Percentiles rank a stretch among this genome's conserved stretches.
Evolutionary conservation across 2,113 vertebrate genomes (phyloP).

Genomic region (Rhynchomys soricoides): DNA sequence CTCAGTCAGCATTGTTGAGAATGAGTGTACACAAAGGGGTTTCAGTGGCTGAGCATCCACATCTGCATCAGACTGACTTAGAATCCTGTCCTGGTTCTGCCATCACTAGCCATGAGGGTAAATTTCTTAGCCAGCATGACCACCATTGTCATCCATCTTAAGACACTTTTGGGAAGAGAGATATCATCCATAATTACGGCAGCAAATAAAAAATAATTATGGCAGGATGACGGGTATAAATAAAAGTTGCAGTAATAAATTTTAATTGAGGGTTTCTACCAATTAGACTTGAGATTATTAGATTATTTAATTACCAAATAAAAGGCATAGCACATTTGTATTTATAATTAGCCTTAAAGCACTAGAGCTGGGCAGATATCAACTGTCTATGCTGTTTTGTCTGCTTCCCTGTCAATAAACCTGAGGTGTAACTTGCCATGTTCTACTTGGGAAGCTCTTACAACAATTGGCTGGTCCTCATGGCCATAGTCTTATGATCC

Average conservation of each 20-base stretch:
- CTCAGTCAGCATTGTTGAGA: neutral
- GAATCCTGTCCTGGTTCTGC: neutral
- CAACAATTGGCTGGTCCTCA: no score
- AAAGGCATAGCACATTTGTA: no score
- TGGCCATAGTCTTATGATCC: no score
- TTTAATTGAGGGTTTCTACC: no score
- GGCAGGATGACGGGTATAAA: neutral
- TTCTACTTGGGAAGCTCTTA: no score
- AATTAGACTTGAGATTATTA: no score
- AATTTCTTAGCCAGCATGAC: neutral
- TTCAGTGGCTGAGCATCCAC: neutral
- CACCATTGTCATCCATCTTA: neutral
- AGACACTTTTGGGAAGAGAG: neutral
- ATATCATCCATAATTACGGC: neutral
- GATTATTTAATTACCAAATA: no score
- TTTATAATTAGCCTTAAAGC: no score
- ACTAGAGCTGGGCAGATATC: no score
- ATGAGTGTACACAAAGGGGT: neutral
- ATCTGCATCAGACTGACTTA: neutral
- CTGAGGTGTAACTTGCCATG: no score
- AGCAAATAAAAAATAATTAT: neutral
- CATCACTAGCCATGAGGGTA: neutral
- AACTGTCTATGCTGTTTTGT: no score
- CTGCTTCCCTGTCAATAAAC: no score
- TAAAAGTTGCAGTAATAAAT: neutral